Conservation (phyloP, 2,888 invertebrate genomes). For the Catocala fraxini region DNA sequence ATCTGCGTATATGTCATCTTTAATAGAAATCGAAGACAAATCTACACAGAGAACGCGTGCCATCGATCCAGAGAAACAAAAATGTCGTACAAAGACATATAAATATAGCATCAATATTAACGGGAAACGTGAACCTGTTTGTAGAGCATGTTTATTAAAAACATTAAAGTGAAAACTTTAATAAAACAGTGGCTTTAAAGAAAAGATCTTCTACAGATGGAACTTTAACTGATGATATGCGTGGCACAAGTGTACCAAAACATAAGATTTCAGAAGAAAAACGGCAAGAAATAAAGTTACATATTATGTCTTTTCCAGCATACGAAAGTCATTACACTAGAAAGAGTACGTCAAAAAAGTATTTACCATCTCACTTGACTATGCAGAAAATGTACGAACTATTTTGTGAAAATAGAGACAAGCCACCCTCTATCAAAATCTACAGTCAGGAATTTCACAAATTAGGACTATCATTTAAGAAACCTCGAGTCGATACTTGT, state of each 20-base stretch:
- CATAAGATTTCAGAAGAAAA: not conserved
- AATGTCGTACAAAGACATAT: too few relatives aligned
- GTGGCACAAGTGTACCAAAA: too few relatives aligned
- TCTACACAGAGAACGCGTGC: not conserved
- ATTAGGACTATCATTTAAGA: conserved; percentile 4
- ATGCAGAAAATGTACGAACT: conserved; percentile 3
- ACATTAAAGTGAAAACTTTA: not conserved
- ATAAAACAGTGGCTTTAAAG: not conserved
- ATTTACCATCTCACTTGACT: not conserved
- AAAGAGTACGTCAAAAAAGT: conserved; percentile 2
- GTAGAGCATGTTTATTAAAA: not conserved
- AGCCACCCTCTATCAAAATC: not conserved
- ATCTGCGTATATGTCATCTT: not conserved
- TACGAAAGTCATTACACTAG: conserved; percentile 1
- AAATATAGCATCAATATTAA: not conserved
- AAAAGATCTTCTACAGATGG: not conserved
- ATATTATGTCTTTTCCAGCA: conserved; percentile 1
- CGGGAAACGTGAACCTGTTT: not conserved
- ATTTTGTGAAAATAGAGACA: not conserved
- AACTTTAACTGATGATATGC: too few relatives aligned
- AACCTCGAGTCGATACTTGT: not conserved
- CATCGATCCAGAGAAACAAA: too few relatives aligned
- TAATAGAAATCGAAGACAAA: not conserved
- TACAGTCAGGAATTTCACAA: conserved; percentile 2
- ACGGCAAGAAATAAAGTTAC: not conserved